Conservation (phyloP, 2,113 vertebrate species). For the Saimiri boliviensis region DNA sequence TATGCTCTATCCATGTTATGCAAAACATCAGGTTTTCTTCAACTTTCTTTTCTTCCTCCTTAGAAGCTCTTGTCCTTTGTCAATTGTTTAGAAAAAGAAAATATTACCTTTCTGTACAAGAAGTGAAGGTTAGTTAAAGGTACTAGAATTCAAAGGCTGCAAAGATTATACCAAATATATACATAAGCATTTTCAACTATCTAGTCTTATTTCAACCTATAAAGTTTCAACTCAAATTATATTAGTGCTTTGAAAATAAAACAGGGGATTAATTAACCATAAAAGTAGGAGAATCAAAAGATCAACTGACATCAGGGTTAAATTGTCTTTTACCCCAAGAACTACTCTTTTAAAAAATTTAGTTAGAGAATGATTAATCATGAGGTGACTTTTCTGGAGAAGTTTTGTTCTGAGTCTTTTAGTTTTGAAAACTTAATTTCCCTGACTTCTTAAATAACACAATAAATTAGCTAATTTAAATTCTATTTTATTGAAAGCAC, state of each 20-base stretch:
- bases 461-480: not conserved
- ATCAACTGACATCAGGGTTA: not conserved
- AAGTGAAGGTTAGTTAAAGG: not conserved
- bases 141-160: not conserved
- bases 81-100: constrained; percentile 1
- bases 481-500: not conserved
- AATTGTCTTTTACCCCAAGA: not conserved
- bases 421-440: not conserved
- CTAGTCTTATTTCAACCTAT: not conserved
- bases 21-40: constrained; percentile 24
- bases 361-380: not conserved
- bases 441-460: not conserved
- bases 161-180: not conserved
- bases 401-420: not conserved
- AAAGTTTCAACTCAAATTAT: not conserved
- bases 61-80: not conserved
- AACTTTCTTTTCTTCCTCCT: not conserved
- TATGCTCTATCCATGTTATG: not conserved
- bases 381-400: not conserved
- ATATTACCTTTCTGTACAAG: not conserved
- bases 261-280: not conserved
- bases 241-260: not conserved
- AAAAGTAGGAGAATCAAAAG: not conserved
- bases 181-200: not conserved
- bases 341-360: not conserved